These are phyloP conservation scores for Astreopora myriophthalma DNA, from an alignment of 64 coral and sea anemone species.

Conservation along the genomic window DNA sequence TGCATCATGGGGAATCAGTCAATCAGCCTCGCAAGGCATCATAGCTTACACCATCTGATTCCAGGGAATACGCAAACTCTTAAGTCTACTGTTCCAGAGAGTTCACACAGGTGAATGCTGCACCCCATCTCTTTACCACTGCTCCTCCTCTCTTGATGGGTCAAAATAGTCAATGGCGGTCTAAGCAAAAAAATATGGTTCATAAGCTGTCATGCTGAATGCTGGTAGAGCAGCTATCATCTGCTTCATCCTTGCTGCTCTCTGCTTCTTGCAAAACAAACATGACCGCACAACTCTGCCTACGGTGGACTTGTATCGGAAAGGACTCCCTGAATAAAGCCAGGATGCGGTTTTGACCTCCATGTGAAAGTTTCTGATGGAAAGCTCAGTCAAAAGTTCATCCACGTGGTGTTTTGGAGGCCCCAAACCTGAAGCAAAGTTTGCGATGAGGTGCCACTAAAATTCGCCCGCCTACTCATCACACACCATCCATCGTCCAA, in stretches of 20 bases:
- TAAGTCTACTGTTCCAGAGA: too few relatives aligned
- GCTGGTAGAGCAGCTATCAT: conserved; percentile 27
- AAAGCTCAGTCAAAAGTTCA: background rate
- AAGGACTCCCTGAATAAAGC: background rate
- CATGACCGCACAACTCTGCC: conserved; percentile 31
- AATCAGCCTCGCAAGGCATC: too few relatives aligned
- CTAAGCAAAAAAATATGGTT: conserved; percentile 22
- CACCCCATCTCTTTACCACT: too few relatives aligned
- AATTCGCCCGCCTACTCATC: conserved; percentile 21
- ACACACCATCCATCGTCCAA: background rate
- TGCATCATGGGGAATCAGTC: too few relatives aligned
- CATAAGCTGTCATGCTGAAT: conserved; percentile 11
- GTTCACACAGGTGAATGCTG: too few relatives aligned
- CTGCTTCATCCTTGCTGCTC: conserved; percentile 29
- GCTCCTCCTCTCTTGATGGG: too few relatives aligned
- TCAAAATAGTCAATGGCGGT: conserved; percentile 28
- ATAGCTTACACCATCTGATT: too few relatives aligned
- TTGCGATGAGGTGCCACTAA: background rate
- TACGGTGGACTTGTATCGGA: conserved; percentile 41
- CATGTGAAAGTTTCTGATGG: conserved; percentile 17
- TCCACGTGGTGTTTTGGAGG: conserved; percentile 5
- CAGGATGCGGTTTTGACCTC: conserved; percentile 34
- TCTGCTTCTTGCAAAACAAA: conserved; percentile 54
- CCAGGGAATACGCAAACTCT: too few relatives aligned
- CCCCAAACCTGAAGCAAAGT: background rate